Evolutionary conservation across 2,797 vertebrate genomes (phyloP), one percentile per base, ranked within the genome.

Genomic region (Rhinichthys osculus): DNA sequence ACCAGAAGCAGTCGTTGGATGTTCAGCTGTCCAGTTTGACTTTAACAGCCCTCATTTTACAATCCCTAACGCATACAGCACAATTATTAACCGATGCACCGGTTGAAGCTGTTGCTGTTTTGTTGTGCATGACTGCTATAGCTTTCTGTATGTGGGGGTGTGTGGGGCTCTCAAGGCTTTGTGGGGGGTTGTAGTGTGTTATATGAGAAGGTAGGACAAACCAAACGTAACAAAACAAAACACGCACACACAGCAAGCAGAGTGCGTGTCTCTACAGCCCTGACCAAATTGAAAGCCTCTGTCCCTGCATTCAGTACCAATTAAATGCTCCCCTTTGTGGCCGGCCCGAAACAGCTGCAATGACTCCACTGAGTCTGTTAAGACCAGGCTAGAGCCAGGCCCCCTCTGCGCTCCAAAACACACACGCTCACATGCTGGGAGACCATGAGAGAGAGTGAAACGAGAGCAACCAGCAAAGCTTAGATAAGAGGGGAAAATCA

Each of bases 221-320:
- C 14, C 35, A 71, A 57, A 85, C 14, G 23, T 77, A 82, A 54
- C 30, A 78, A 86, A 35, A 64, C 38, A 10, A 35, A 83, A 50
- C 57, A 59, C 62, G n/a, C 27, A 59, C 72, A 71, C 30, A 72
- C 82, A 86, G 50, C 77, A 79, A 86, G 86, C 85, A 84, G 76
- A 83, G 74, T 87, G 89, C 81, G 35, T 86, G 87, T 91, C 47
- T 92, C 72, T 93, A 80, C 91, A 91, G 88, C 91, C 87, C 90
- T 86, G 89, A 91, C 91, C 90, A 95, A 95, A 96, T 95, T 91
- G 94, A 94, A 95, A 95, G 92, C 92, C 91, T 94, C 92, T 92
- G 93, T 92, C 93, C 79, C 92, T 90, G 83, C 90, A 88, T 95
- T 95, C 93, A 92, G 88, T 87, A 94, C 92, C 93, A 96, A 96